Base-by-base conservation (phyloP, 2,888 invertebrate genomes). In the Thymelicus sylvestris region DNA sequence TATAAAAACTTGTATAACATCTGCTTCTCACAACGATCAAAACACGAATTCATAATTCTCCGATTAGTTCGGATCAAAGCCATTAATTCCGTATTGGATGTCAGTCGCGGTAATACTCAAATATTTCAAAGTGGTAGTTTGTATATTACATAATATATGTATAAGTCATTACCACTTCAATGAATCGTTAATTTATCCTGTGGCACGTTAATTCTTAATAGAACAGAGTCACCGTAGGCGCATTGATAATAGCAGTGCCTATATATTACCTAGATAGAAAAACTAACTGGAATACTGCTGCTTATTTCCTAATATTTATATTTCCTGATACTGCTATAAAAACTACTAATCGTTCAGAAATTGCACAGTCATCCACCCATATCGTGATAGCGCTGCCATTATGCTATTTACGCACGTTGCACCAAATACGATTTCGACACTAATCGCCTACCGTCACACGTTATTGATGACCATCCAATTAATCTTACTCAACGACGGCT, bases 381-480 rank as follows among this genome's bases (percentile, higher is more conserved):
- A 24, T 31, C 31, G n/a, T 1, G 12, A 31, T 10, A 39, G 47
- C 24, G 24, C 12, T 44, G 62, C 47, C 24, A 5, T 61, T 19
- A 48, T 38, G 15, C 8, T 0, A 7, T 50, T 63, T 50, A 63
- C 50, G 48, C 19, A n/a, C 50, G 47, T 67, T 65, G 65, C 71
- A 65, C 65, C 59, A 66, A 71, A 44, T 44, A 44, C 19, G 8
- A 19, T 6, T 68, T 66, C 38, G 60, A 38, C 71, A 67, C 75
- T 78, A 78, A 76, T 77, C 75, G 75, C 65, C 38, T 48, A 61
- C 70, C 61, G 80, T 75, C 79, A 74, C 73, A 67, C 57, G 78
- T 80, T 82, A 83, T 83, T 82, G 83, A 82, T 83, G 81, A 74
- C 75, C 19, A 67, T 64, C 73, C 79, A 77, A 82, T 83, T 80